Conservation (phyloP, 2,888 invertebrate genomes). For the Chrysotoxum bicinctum region DNA sequence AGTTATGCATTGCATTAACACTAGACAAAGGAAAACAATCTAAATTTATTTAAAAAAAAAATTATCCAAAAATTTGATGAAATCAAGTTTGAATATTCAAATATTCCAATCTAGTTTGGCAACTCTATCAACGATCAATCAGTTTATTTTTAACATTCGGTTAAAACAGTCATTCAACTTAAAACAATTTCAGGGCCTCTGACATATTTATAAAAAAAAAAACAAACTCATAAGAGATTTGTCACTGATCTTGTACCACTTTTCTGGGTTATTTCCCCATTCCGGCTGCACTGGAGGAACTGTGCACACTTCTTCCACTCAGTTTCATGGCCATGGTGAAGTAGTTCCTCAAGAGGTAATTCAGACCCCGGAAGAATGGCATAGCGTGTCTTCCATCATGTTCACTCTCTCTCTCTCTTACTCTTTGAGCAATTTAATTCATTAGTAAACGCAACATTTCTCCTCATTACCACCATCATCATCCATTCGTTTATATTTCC, state of each 20-base stretch:
- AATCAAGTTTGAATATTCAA: neutral
- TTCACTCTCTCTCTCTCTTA: neutral
- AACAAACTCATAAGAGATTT: neutral
- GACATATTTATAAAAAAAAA: neutral
- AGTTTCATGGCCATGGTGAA: conserved; percentile 22
- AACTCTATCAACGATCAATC: neutral
- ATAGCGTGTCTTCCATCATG: conserved; percentile 37
- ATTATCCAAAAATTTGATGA: neutral
- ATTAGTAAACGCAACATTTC: conserved; percentile 58
- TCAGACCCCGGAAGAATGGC: conserved; percentile 57
- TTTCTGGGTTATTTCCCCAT: conserved; percentile 62
- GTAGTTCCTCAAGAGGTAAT: conserved; percentile 35
- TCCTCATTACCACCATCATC: conserved; percentile 37
- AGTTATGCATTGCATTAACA: neutral
- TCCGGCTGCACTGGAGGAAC: conserved; percentile 17
- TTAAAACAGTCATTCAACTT: conserved; percentile 44
- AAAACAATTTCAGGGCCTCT: conserved; percentile 11
- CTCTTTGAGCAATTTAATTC: neutral
- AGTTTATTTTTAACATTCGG: too few species aligned
- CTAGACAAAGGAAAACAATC: neutral
- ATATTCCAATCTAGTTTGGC: neutral
- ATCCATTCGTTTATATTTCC: neutral
- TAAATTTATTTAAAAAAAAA: neutral
- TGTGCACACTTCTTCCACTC: neutral
- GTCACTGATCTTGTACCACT: conserved; percentile 63